Base-by-base conservation (phyloP, 2,113 vertebrate species). In the Amazona vittata region DNA sequence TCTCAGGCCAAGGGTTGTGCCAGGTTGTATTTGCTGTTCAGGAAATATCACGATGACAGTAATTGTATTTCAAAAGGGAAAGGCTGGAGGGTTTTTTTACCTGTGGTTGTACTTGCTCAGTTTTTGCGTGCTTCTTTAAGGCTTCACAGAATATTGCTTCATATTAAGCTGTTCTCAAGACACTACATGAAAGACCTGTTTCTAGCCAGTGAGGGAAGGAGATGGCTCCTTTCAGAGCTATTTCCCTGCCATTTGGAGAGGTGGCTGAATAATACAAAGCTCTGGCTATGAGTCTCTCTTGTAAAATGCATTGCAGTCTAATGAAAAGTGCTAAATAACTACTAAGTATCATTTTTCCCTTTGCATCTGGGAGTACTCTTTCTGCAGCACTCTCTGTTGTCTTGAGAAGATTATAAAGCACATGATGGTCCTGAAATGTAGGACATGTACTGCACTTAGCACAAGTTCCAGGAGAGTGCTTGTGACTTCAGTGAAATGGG, bases 331-430 rank as follows among this genome's bases (percentile, higher is more conserved):
- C n/a, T 35, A 65, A 92, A 46, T 39, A 63, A 55, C 49, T 21
- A 3, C 22, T 1, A 18, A 62, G 31, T 29, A 5, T 21, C 18
- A 2, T 31, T 71, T 57, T 37, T 8, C 0, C 20, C 59, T 28
- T 60, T n/a, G 43, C 22, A 6, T 17, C 18, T 35, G 12, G 65
- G 53, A 92, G 92, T 65, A 71, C 39, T 82, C 33, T 87, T 80
- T 28, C 47, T n/a, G 3, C 47, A 76, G 79, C 86, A 4, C 44
- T 83, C 49, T 20, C 43, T 4, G 11, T 15, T 12, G 44, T n/a
- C 57, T 26, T 24, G 19, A 29, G 68, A 4, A 49, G 76, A 28
- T 68, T 2, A 15, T 4, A 29, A 60, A 77, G 33, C 65, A 6
- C 18, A 53, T 26, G 78, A n/a, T 49, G 41, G 20, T 62, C n/a